These are phyloP conservation scores for Lepidochrysops patricia DNA, from an alignment of 2,888 invertebrate genomes.

Conservation along the genomic window DNA sequence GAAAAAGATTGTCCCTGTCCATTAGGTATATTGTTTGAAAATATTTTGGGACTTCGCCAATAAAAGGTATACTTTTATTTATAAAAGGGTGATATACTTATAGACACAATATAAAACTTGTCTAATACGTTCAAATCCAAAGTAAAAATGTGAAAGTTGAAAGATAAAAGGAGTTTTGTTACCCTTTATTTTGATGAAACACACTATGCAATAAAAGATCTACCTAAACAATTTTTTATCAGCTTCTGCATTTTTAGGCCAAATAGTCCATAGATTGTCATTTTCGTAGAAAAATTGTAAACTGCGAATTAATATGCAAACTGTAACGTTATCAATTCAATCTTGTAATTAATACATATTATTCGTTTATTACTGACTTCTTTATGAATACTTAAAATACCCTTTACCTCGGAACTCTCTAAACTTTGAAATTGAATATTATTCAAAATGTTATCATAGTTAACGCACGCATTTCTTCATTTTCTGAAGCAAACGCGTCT, in stretches of 20 bases:
- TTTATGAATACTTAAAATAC: not conserved
- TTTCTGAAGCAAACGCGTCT: not conserved
- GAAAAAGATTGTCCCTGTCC: slow-evolving; percentile 62
- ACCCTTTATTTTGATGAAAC: no score
- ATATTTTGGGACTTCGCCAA: slow-evolving; percentile 49
- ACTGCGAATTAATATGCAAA: not conserved
- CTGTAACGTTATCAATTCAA: not conserved
- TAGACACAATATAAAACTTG: not conserved
- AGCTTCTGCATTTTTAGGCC: not conserved
- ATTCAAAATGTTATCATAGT: not conserved
- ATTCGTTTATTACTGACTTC: not conserved
- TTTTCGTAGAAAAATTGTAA: not conserved
- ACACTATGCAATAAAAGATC: no score
- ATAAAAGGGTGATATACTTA: not conserved
- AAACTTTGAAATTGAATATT: not conserved
- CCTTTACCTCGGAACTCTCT: not conserved
- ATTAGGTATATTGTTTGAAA: slow-evolving; percentile 66
- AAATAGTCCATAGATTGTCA: no score
- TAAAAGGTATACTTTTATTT: not conserved
- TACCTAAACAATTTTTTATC: no score
- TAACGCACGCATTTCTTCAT: not conserved
- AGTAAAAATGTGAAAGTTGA: no score
- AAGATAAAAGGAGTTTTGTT: no score
- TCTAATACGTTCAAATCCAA: no score
- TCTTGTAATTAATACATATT: not conserved